Conservation (phyloP, 92 coral and sea anemone species). For the Plumapathes pennacea region DNA sequence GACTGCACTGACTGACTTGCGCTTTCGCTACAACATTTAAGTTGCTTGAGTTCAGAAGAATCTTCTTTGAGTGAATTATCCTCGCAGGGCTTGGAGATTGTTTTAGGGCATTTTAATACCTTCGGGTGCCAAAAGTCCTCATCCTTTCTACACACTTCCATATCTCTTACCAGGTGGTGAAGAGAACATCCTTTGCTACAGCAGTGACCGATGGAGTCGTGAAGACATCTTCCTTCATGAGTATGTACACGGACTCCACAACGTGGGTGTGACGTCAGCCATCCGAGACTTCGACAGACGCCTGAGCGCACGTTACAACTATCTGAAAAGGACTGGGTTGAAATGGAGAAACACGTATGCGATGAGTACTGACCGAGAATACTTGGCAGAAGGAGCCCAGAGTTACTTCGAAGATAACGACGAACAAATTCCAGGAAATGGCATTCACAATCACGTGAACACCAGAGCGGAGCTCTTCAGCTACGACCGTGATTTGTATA, state of each 20-base stretch:
- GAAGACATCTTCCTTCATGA: constrained; percentile 98
- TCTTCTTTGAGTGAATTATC: too few species aligned
- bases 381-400: constrained; percentile 96
- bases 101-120: too few species aligned
- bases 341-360: constrained; percentile 92
- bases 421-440: constrained; percentile 66
- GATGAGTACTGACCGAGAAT: constrained; percentile 88
- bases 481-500: constrained; percentile 74
- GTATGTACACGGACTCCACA: constrained; percentile 92
- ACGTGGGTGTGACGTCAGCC: constrained; percentile 76
- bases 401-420: constrained; percentile 86
- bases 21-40: too few species aligned
- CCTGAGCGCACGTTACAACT: constrained; percentile 64
- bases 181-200: constrained; percentile 81
- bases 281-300: constrained; percentile 80
- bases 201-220: constrained; percentile 71
- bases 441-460: constrained; percentile 84
- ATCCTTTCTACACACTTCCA: too few species aligned
- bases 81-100: too few species aligned
- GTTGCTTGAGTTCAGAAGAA: too few species aligned
- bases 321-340: constrained; percentile 56
- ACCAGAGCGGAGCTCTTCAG: constrained; percentile 64
- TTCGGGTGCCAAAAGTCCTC: too few species aligned
- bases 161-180: constrained; percentile 72
- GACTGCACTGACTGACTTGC: too few species aligned